Evolutionary conservation across 2,888 invertebrate species (phyloP), one percentile per base, ranked within the genome.

Genomic region (Polydrusus pterygomalis): DNA sequence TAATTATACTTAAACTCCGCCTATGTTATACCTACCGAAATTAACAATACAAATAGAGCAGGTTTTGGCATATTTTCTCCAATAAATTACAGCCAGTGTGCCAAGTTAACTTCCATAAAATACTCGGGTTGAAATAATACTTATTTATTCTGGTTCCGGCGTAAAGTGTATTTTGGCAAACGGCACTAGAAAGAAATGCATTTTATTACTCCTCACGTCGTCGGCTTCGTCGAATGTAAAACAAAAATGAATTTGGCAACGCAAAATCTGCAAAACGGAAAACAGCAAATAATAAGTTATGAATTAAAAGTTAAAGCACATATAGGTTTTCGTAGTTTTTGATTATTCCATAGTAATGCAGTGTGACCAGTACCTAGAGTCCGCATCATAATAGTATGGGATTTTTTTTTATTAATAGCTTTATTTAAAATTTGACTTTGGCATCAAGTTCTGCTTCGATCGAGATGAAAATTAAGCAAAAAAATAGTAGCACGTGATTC

Each of bases 131-230:
- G 34, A 58, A 58, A 34, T 58, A 58, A 58, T 58, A 58, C n/a
- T n/a, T n/a, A 58, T 58, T 30, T 34, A 58, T 15, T 58, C 17
- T 34, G 13, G 7, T 58, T 58, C 56, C 56, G 56, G 15, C 56
- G 17, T 58, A 15, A 34, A 58, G 56, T 58, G 34, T 34, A 58
- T 58, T 58, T 58, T 58, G 56, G 56, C 56, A 58, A 58, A 58
- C 34, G 34, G n/a, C 56, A 17, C 56, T n/a, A n/a, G 34, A 34
- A 58, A n/a, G 34, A 34, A 58, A 2, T 34, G 56, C 56, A 58
- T 58, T 58, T 30, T 34, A 34, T 58, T 58, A 58, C 56, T 1
- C 2, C 54, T 30, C 54, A 25, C n/a, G n/a, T n/a, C n/a, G n/a
- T n/a, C n/a, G n/a, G n/a, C n/a, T n/a, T 20, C 25, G 10, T 54